A percentile compares a stretch with the other conserved stretches of the same genome.
These are phyloP conservation scores for Falco columbarius DNA, from an alignment of 2,797 vertebrate genomes.

Conservation along the genomic window DNA sequence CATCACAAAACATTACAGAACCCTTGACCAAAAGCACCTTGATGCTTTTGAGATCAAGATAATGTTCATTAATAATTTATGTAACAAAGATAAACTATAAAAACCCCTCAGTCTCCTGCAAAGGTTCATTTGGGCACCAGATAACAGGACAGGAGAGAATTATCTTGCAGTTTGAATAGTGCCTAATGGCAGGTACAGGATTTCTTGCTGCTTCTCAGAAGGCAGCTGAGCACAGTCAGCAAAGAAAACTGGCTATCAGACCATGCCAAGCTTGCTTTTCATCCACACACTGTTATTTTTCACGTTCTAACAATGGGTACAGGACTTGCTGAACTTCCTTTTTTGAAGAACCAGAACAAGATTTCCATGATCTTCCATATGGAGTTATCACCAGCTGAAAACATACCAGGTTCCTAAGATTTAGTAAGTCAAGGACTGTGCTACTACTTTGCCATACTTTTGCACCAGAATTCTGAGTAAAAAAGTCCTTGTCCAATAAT, in stretches of 20 bases:
- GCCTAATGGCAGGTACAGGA: neutral
- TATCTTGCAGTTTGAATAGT: neutral
- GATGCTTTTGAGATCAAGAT: neutral
- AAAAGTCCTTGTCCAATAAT: neutral
- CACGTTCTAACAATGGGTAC: neutral
- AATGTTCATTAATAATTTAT: neutral
- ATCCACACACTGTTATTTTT: neutral
- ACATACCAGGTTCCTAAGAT: neutral
- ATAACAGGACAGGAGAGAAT: neutral
- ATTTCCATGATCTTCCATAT: neutral
- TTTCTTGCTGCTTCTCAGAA: neutral
- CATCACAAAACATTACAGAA: neutral
- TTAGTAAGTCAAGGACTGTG: neutral
- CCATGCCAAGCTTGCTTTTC: neutral
- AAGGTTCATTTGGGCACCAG: neutral
- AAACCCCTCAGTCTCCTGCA: neutral
- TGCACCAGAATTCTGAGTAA: neutral
- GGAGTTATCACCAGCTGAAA: neutral
- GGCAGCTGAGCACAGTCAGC: neutral
- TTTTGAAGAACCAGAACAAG: neutral
- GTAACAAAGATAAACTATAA: neutral
- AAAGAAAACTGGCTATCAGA: neutral
- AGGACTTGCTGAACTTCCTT: neutral
- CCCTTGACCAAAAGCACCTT: neutral
- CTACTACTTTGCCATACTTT: neutral